phyloP scores from a whole-genome alignment of 2,888 invertebrate species.

The Achlya flavicornis region DNA sequence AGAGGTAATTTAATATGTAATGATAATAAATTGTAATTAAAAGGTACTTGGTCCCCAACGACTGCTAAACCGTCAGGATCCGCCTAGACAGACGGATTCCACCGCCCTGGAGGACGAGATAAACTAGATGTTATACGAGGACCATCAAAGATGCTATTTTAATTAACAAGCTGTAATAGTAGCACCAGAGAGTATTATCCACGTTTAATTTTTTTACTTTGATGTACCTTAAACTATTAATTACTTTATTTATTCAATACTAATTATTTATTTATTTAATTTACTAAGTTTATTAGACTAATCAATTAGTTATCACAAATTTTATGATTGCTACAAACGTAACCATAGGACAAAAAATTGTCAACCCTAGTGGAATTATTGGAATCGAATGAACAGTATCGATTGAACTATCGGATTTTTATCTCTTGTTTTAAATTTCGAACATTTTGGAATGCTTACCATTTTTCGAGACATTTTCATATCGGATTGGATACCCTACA shows the following conservation, averaged over 20 bases:
- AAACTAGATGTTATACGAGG: background rate
- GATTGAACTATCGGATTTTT: background rate
- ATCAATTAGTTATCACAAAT: background rate
- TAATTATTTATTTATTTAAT: background rate
- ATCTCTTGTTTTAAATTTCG: background rate
- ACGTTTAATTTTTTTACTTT: background rate
- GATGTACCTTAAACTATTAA: background rate
- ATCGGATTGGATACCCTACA: too few species aligned
- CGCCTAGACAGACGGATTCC: background rate
- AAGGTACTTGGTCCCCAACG: background rate
- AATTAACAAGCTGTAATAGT: conserved; percentile 2
- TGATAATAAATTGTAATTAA: conserved; percentile 3
- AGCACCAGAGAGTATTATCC: background rate
- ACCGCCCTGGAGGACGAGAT: background rate
- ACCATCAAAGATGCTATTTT: conserved; percentile 1
- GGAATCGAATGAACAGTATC: background rate
- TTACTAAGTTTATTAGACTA: too few species aligned
- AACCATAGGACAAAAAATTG: background rate
- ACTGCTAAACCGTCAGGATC: background rate
- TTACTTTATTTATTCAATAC: background rate
- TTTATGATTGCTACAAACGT: too few species aligned
- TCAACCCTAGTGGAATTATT: background rate
- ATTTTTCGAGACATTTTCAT: background rate
- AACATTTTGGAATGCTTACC: background rate
- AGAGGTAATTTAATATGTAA: background rate